Conservation (phyloP, 1,140 invertebrate species). For the Ceratoteleas bidentatus region DNA sequence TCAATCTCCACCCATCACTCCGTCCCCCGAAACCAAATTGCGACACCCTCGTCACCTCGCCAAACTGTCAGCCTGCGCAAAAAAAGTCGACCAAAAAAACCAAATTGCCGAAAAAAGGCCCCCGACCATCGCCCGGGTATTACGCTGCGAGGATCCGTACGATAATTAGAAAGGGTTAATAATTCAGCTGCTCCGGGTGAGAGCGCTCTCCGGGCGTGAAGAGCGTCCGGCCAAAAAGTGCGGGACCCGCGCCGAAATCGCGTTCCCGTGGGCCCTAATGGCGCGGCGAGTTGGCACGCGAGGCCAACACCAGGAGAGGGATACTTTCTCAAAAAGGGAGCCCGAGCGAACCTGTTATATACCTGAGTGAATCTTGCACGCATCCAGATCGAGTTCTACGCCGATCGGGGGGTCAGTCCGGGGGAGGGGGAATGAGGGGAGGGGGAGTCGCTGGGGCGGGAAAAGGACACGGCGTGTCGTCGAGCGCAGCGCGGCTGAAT, state of each 20-base stretch:
- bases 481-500: constrained; percentile 40
- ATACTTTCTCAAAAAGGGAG: constrained; percentile 49
- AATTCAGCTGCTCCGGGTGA: constrained; percentile 27
- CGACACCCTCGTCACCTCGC: neutral
- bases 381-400: no score
- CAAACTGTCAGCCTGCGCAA: no score
- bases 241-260: constrained; percentile 35
- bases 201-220: constrained; percentile 29
- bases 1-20: no score
- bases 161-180: constrained; percentile 48
- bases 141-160: constrained; percentile 23
- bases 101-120: neutral
- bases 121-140: neutral
- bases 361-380: no score
- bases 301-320: constrained; percentile 55
- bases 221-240: constrained; percentile 27
- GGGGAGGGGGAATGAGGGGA: no score
- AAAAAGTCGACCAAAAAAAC: neutral
- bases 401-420: no score
- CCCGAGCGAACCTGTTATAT: constrained; percentile 48
- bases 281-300: constrained; percentile 63
- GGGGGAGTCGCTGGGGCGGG: no score
- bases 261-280: constrained; percentile 47
- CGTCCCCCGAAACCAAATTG: neutral
- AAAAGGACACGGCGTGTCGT: no score